Percentiles rank a stretch among this genome's conserved stretches.
Evolutionary conservation across 2,797 vertebrate species (phyloP).

Genomic region (Geotrypetes seraphini): DNA sequence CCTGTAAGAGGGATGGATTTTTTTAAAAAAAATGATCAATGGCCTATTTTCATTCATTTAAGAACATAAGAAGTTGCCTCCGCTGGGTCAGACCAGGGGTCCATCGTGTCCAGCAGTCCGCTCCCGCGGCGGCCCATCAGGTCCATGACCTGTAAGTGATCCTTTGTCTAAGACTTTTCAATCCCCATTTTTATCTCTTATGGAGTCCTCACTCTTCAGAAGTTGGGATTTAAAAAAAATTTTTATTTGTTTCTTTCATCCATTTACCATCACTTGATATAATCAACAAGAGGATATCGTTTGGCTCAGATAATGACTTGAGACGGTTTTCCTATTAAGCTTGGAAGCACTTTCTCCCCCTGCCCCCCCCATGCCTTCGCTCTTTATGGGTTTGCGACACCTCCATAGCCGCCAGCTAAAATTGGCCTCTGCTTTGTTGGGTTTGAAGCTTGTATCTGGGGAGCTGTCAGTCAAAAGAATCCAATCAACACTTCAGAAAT

Average conservation of each 20-base stretch:
- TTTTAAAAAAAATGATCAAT: slow-evolving; percentile 32
- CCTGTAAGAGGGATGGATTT: slow-evolving; percentile 7
- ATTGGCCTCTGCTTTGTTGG: slow-evolving; percentile 2
- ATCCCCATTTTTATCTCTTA: slow-evolving; percentile 27
- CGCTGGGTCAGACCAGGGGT: no score
- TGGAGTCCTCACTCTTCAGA: slow-evolving; percentile 1
- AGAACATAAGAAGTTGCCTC: no score
- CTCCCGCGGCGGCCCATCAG: no score
- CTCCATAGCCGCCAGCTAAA: not conserved
- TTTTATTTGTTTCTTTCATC: not conserved
- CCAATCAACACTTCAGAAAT: slow-evolving; percentile 7
- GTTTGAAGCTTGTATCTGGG: slow-evolving; percentile 9
- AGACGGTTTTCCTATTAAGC: slow-evolving; percentile 17
- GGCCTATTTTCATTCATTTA: no score
- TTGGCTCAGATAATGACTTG: slow-evolving; percentile 8
- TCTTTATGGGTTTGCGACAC: not conserved
- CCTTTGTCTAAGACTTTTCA: no score
- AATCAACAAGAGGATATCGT: slow-evolving; percentile 5
- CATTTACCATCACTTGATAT: slow-evolving; percentile 4
- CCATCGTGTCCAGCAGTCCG: no score
- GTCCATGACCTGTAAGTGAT: no score
- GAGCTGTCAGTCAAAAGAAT: slow-evolving; percentile 12
- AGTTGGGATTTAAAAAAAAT: not conserved
- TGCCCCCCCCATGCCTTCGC: not conserved
- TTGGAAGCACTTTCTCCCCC: not conserved